A percentile compares a stretch with the other conserved stretches of the same genome.
phyloP scores from a whole-genome alignment of 2,113 vertebrate species.

The Chloebia gouldiae region DNA sequence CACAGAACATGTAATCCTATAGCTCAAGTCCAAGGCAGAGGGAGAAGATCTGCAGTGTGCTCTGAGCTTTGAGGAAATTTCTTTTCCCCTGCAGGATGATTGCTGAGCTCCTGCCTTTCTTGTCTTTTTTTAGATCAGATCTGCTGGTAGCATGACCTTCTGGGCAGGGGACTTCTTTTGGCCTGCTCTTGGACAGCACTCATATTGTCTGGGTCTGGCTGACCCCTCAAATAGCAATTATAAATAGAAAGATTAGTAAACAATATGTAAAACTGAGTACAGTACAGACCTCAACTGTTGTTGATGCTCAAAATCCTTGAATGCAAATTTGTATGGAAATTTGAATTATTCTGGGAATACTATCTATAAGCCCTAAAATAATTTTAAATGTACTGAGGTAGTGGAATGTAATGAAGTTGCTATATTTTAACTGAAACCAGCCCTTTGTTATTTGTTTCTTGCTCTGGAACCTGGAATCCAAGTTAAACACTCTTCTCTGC shows the following conservation, averaged over 20 bases:
- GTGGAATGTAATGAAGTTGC: background rate
- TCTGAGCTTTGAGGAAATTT: background rate
- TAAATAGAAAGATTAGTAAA: background rate
- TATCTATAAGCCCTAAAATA: background rate
- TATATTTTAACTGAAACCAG: background rate
- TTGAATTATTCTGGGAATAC: background rate
- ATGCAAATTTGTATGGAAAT: background rate
- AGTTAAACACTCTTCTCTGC: background rate
- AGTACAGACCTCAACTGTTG: background rate
- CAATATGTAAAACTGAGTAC: rapidly evolving
- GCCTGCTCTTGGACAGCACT: background rate
- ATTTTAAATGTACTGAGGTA: background rate
- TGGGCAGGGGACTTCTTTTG: background rate
- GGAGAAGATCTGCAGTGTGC: background rate
- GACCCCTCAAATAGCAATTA: background rate
- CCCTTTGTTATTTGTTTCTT: background rate
- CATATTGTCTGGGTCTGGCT: background rate
- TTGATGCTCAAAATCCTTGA: background rate
- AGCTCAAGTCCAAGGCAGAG: background rate
- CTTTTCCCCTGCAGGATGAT: background rate
- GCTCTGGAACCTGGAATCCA: background rate
- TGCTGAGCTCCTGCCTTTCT: background rate
- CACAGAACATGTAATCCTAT: background rate
- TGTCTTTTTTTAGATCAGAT: background rate
- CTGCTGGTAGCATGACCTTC: background rate